These are phyloP conservation scores for roundworm (Caenorhabditis elegans) DNA, from an alignment of 1,140 invertebrate species.

Conservation along the genomic window WBcel235 BX284606.5:12184501-12185000, in stretches of 20 bases:
- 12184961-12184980: too few relatives aligned
- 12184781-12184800: conserved; percentile 9
- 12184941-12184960: too few relatives aligned
- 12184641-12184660: neutral
- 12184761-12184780: neutral
- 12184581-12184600: neutral
- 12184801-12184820: neutral
- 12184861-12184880: neutral
- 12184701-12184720: neutral
- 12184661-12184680: neutral
- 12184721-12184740: neutral
- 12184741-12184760: too few relatives aligned
- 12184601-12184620: neutral
- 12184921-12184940: too few relatives aligned
- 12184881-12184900: neutral
- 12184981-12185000: too few relatives aligned
- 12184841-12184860: neutral
- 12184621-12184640: neutral
- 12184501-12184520: neutral
- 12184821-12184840: neutral
- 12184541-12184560: too few relatives aligned
- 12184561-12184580: neutral
- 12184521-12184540: too few relatives aligned
- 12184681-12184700: conserved; percentile 7
- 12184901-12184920: neutral